A percentile compares a stretch with the other conserved stretches of the same genome.
phyloP scores from a whole-genome alignment of 1,140 invertebrate species.

The Subanguina moxae region DNA sequence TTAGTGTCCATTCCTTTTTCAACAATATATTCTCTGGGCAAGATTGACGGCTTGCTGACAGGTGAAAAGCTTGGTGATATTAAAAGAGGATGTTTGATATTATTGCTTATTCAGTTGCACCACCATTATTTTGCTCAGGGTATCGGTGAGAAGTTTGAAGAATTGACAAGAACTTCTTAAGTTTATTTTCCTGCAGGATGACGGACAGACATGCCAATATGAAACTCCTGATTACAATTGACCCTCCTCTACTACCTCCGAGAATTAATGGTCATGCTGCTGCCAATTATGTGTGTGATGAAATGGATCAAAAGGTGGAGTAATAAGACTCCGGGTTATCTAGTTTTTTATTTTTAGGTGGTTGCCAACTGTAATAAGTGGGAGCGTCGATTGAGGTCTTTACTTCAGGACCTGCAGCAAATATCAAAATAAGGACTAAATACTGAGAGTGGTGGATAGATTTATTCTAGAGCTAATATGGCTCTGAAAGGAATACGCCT shows the following conservation, averaged over 20 bases:
- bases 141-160: conserved; percentile 28
- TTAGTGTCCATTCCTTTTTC: conserved; percentile 31
- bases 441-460: too few species aligned
- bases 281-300: too few species aligned
- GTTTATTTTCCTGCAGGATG: conserved; percentile 15
- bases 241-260: conserved; percentile 28
- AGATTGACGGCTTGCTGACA: conserved; percentile 37
- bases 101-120: conserved; percentile 6
- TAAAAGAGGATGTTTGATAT: not conserved
- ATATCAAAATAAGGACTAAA: too few species aligned
- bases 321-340: too few species aligned
- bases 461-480: too few species aligned
- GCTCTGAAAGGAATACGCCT: too few species aligned
- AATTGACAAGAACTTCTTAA: not conserved
- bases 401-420: too few species aligned
- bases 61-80: not conserved
- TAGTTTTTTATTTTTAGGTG: not conserved
- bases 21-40: conserved; percentile 28
- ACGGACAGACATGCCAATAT: conserved; percentile 17
- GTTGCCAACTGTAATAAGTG: conserved; percentile 12
- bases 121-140: conserved; percentile 36
- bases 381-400: not conserved
- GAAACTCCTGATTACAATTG: conserved; percentile 42
- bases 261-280: conserved; percentile 11
- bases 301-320: too few species aligned